Percentiles rank a stretch among this genome's conserved stretches.
Conservation (phyloP, 2,113 vertebrate species). For the Ondatra zibethicus region DNA sequence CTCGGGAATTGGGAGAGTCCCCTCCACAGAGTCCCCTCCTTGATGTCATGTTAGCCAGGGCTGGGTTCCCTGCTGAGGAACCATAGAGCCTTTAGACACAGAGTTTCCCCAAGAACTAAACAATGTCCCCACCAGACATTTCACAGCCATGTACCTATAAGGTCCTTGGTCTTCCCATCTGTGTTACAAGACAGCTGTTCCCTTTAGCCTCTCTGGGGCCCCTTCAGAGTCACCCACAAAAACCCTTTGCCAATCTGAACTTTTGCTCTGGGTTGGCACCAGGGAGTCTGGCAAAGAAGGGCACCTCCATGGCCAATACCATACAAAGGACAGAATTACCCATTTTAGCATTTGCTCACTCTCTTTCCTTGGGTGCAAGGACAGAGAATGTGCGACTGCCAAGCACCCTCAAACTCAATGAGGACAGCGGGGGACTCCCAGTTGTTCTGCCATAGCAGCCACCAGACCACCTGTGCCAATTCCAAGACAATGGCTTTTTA, state of each 20-base stretch:
- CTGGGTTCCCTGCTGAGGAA: not conserved
- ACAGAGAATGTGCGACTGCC: not conserved
- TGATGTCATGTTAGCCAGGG: not conserved
- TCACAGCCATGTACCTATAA: not conserved
- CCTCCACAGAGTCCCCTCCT: not conserved
- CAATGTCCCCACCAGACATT: not conserved
- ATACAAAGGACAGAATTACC: not conserved
- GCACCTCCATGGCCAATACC: not conserved
- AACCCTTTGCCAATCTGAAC: not conserved
- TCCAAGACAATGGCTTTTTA: not conserved
- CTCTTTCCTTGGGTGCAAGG: not conserved
- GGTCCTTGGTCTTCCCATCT: not conserved
- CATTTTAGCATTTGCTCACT: not conserved
- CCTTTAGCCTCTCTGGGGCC: not conserved
- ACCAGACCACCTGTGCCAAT: not conserved
- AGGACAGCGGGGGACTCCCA: not conserved
- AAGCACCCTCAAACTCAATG: not conserved
- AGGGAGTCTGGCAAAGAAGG: not conserved
- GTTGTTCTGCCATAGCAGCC: not conserved
- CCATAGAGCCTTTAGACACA: not conserved
- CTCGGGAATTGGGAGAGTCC: not conserved
- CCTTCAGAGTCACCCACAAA: not conserved
- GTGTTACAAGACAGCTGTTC: not conserved
- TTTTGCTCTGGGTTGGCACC: not conserved
- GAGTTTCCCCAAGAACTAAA: not conserved